A percentile compares a stretch with the other conserved stretches of the same genome.
Conservation (phyloP, 23 tunicate genomes). For the Halocynthia roretzi region DNA sequence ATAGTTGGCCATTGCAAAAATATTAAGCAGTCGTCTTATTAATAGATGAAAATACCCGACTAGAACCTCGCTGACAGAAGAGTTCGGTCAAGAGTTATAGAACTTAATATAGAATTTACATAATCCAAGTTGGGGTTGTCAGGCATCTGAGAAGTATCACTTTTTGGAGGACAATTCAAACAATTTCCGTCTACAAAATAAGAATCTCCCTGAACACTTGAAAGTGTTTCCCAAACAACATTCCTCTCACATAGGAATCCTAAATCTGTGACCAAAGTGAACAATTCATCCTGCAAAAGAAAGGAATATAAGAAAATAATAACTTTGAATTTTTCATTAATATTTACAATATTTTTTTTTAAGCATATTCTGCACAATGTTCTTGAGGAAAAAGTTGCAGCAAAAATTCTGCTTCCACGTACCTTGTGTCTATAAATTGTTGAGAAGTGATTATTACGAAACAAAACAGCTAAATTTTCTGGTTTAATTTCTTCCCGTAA, state of each 20-base stretch:
- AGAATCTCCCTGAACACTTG: constrained; percentile 68
- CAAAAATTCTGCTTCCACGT: background rate
- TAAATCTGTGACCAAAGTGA: constrained; percentile 46
- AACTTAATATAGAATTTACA: background rate
- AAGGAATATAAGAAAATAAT: background rate
- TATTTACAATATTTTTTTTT: no score
- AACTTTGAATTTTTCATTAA: background rate
- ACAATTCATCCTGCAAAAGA: constrained; percentile 16
- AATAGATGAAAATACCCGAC: background rate
- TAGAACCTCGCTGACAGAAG: background rate
- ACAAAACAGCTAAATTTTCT: constrained; percentile 51
- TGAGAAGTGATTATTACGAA: constrained; percentile 82
- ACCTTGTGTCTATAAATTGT: constrained; percentile 70
- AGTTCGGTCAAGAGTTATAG: background rate
- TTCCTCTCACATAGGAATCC: constrained; percentile 55
- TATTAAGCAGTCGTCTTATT: background rate
- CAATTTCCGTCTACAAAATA: constrained; percentile 51
- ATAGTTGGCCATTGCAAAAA: background rate
- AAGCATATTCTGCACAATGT: background rate
- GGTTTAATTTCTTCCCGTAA: constrained; percentile 47
- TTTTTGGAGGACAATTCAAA: constrained; percentile 39
- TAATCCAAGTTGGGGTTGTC: background rate
- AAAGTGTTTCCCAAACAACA: constrained; percentile 75
- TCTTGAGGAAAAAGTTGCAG: background rate
- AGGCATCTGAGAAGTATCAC: background rate